A percentile compares a stretch with the other conserved stretches of the same genome.
Evolutionary conservation across 2,113 vertebrate genomes (phyloP).

Genomic region (Oryzias woworae): DNA sequence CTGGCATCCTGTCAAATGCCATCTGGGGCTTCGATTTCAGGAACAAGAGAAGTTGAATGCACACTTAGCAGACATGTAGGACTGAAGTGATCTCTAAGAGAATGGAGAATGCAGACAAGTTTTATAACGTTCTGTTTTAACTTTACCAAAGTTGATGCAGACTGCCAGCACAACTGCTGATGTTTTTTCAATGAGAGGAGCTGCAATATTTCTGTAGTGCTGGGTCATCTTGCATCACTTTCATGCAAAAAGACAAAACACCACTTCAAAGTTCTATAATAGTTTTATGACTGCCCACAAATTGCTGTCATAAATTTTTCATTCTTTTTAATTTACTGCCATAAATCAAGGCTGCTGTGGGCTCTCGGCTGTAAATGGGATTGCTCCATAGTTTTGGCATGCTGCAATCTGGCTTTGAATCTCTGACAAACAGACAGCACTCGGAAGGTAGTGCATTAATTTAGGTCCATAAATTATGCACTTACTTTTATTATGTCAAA

Average conservation of each 20-base stretch:
- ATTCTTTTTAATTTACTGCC: slow-evolving; percentile 81
- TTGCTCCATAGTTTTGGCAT: slow-evolving; percentile 79
- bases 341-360: slow-evolving; percentile 77
- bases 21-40: slow-evolving; percentile 67
- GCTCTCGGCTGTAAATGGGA: slow-evolving; percentile 73
- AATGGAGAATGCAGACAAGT: slow-evolving; percentile 20
- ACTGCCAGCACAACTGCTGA: slow-evolving; percentile 24
- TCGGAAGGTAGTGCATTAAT: slow-evolving; percentile 79
- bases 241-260: slow-evolving; percentile 73
- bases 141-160: slow-evolving; percentile 33
- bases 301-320: slow-evolving; percentile 81
- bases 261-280: slow-evolving; percentile 82
- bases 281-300: slow-evolving; percentile 81
- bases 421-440: slow-evolving; percentile 75
- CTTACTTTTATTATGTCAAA: slow-evolving; percentile 80
- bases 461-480: slow-evolving; percentile 82
- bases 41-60: slow-evolving; percentile 59
- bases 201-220: slow-evolving; percentile 63
- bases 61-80: slow-evolving; percentile 34
- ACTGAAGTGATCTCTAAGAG: slow-evolving; percentile 40
- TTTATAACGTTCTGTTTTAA: slow-evolving; percentile 45
- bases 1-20: slow-evolving; percentile 69
- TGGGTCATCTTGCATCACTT: slow-evolving; percentile 73
- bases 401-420: slow-evolving; percentile 74
- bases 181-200: slow-evolving; percentile 34